Base-by-base conservation (phyloP, 2,888 invertebrate genomes). In the Stenolophus ochropezus region DNA sequence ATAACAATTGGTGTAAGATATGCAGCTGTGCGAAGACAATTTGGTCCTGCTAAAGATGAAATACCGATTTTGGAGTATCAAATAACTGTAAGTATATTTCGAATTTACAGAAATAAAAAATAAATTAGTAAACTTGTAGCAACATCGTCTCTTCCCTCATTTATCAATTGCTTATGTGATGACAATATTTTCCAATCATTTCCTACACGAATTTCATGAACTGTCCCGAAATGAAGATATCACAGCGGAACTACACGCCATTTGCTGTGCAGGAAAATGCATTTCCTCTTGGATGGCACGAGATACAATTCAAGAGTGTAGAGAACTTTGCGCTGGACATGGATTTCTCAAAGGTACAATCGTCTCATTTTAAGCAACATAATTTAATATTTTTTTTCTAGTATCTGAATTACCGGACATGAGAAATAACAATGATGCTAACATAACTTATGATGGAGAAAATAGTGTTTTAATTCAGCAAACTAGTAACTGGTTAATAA, bases 271-370 rank as follows among this genome's bases (percentile, higher is more conserved):
- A 1, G 90, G 91, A 0, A 96, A 96, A 88, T 95, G 96, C 0
- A 87, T 96, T 16, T 93, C 95, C 84, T 94, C 96, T 0, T 99
- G 98, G 98, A 89, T 93, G 0, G 94, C 96, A 23, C 91, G 96
- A 47, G 96, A 97, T 90, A 96, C 94, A 16, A 95, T 98, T 83
- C 98, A 98, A 90, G 96, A 97, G 89, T 96, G 96, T 85, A 91
- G 98, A 82, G 98, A 98, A 90, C 95, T 96, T 0, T 98, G 98
- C 87, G 98, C 97, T 1, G 98, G 98, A 5, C 98, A 98, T 89
- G 98, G 98, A 0, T 98, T 97, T 87, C 89, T 96, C 1, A 93
- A 93, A 90, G 92, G 93, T 93, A 86, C 33, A 82, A 77, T 18
- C 4, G 14, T 25, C 16, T 25, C 4, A n/a, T n/a, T n/a, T 84